Percentiles rank a stretch among this genome's conserved stretches.
phyloP scores from a whole-genome alignment of 2,113 vertebrate species.

The Pipra filicauda region DNA sequence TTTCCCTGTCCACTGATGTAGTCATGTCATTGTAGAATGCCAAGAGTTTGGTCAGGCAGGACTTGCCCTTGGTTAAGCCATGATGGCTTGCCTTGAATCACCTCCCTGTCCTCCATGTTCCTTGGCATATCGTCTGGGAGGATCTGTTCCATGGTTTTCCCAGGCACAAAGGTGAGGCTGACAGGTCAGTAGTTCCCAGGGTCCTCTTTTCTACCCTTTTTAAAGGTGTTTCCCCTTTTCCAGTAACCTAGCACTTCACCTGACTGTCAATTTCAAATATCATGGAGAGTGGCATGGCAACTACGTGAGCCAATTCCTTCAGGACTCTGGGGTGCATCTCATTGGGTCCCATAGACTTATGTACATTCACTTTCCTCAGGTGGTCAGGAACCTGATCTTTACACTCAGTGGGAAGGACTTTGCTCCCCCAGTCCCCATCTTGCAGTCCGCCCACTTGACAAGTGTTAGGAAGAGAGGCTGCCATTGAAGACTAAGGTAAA shows the following conservation, averaged over 20 bases:
- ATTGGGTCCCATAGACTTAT: neutral
- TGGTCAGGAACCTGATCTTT: neutral
- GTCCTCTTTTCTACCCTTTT: neutral
- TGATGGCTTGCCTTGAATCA: neutral
- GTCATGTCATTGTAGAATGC: neutral
- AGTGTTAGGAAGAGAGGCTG: neutral
- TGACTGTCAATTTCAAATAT: neutral
- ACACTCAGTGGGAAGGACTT: neutral
- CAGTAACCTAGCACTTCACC: neutral
- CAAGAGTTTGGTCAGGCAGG: neutral
- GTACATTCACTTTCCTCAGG: neutral
- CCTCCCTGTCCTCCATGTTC: neutral
- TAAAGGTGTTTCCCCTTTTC: neutral
- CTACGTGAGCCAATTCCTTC: neutral
- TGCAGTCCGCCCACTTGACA: neutral
- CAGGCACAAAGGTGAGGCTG: neutral
- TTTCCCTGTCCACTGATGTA: neutral
- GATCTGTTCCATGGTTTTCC: neutral
- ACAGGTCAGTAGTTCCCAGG: neutral
- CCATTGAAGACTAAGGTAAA: neutral
- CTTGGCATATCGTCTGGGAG: neutral
- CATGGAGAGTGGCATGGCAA: neutral
- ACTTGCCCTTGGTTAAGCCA: neutral
- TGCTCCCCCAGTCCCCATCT: neutral
- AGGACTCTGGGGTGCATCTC: neutral